phyloP scores from a whole-genome alignment of 2,888 invertebrate species.

The Icerya purchasi region DNA sequence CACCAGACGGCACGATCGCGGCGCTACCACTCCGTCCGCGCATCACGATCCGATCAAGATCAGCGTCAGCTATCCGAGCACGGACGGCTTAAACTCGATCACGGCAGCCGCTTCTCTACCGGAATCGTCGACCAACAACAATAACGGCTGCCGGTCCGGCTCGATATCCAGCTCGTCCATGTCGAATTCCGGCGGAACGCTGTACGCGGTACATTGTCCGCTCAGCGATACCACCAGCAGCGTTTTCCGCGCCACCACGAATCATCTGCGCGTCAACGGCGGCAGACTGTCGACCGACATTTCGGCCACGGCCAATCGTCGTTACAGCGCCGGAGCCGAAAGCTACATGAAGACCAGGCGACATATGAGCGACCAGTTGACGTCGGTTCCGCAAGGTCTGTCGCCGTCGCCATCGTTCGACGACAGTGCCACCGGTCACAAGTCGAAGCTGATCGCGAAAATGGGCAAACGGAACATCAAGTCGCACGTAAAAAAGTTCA shows the following conservation, averaged over 20 bases:
- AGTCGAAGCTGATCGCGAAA: conserved; percentile 31
- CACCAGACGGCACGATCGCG: conserved; percentile 11
- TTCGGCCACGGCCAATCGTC: conserved; percentile 1
- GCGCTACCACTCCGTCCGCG: conserved; percentile 14
- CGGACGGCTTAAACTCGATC: conserved; percentile 33
- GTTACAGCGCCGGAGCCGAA: conserved; percentile 14
- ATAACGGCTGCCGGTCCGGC: conserved; percentile 19
- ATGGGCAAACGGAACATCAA: conserved; percentile 81
- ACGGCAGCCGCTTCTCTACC: conserved; percentile 23
- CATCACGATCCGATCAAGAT: conserved; percentile 59
- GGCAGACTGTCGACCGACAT: conserved; percentile 6
- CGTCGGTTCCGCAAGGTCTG: conserved; percentile 18
- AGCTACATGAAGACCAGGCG: conserved; percentile 13
- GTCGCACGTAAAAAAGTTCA: conserved; percentile 72
- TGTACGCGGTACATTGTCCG: conserved; percentile 46
- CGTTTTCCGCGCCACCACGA: conserved; percentile 25
- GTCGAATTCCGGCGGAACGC: conserved; percentile 26
- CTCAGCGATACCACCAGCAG: conserved; percentile 21
- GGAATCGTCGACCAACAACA: conserved; percentile 23
- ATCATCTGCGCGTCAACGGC: conserved; percentile 35
- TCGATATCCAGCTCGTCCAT: conserved; percentile 25
- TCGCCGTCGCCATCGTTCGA: conserved; percentile 22
- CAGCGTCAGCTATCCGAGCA: conserved; percentile 64
- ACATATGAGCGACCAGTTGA: conserved; percentile 18
- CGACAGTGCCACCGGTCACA: conserved; percentile 18